Evolutionary conservation across 1,140 invertebrate genomes (phyloP).

Genomic region (Neodiprion virginianus): DNA sequence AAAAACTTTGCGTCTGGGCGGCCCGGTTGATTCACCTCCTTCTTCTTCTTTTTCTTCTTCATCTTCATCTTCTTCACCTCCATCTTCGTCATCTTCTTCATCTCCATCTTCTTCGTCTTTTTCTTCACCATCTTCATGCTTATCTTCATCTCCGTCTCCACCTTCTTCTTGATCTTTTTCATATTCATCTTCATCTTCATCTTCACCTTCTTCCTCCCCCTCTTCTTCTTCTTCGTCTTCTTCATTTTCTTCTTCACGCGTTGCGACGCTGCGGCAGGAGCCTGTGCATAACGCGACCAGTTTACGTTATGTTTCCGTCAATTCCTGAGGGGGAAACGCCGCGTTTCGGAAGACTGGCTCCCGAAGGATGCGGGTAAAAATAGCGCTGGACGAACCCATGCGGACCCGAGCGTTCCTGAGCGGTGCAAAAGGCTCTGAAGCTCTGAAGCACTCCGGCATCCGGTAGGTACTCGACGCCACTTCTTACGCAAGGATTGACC

Average conservation of each 20-base stretch:
- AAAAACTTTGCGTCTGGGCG: neutral
- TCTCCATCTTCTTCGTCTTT: too few relatives aligned
- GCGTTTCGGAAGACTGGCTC: neutral
- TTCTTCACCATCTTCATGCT: too few relatives aligned
- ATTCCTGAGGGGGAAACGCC: neutral
- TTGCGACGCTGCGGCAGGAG: too few relatives aligned
- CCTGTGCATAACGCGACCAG: neutral
- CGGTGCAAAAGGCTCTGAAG: neutral
- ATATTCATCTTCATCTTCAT: too few relatives aligned
- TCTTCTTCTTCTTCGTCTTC: too few relatives aligned
- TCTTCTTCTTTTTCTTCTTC: too few relatives aligned
- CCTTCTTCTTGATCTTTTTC: too few relatives aligned
- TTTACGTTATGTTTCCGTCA: neutral
- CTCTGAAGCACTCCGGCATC: neutral
- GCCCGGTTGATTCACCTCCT: too few relatives aligned
- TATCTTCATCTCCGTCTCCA: too few relatives aligned
- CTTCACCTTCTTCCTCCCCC: too few relatives aligned
- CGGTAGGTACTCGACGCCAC: neutral
- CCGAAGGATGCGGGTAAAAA: neutral
- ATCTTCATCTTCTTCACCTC: too few relatives aligned
- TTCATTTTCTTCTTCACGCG: neutral
- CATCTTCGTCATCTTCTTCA: too few relatives aligned
- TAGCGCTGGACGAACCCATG: neutral
- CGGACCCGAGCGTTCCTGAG: neutral
- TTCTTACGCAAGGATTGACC: constrained; percentile 1